These are phyloP conservation scores for Drosophila mayaguana DNA, from an alignment of 2,888 invertebrate genomes.

Conservation along the genomic window DNA sequence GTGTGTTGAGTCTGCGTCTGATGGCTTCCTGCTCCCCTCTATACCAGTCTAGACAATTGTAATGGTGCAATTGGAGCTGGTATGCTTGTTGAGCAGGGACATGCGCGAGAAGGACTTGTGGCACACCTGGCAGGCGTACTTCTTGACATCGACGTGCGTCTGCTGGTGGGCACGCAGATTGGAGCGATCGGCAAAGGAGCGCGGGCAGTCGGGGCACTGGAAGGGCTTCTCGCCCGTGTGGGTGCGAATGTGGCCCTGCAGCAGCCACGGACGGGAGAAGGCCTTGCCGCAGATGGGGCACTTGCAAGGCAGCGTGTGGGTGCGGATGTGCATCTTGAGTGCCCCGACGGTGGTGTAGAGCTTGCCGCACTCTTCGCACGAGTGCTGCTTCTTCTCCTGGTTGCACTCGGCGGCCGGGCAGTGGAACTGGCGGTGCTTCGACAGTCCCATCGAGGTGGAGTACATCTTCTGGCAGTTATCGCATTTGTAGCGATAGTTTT, in stretches of 20 bases:
- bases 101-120: conserved; percentile 84
- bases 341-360: conserved; percentile 84
- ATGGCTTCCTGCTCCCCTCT: background rate
- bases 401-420: conserved; percentile 94
- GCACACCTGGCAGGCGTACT: conserved; percentile 83
- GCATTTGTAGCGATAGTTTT: conserved; percentile 91
- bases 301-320: conserved; percentile 84
- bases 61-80: conserved; percentile 83
- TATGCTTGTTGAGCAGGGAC: conserved; percentile 84
- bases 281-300: conserved; percentile 85
- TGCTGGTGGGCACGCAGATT: conserved; percentile 84
- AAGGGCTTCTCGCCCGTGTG: conserved; percentile 85
- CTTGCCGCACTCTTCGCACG: conserved; percentile 84
- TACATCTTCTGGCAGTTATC: conserved; percentile 97
- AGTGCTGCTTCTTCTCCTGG: conserved; percentile 91
- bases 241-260: conserved; percentile 84
- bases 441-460: conserved; percentile 96
- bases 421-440: conserved; percentile 98
- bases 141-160: conserved; percentile 84
- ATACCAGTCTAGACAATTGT: conserved; percentile 76
- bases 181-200: conserved; percentile 85
- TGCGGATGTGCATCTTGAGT: conserved; percentile 85
- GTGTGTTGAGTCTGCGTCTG: conserved; percentile 17
- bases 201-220: conserved; percentile 83
- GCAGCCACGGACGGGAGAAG: conserved; percentile 84